Evolutionary conservation across 1,140 invertebrate genomes (phyloP), one percentile per base, ranked within the genome.

Genomic region (Formica selysi): DNA sequence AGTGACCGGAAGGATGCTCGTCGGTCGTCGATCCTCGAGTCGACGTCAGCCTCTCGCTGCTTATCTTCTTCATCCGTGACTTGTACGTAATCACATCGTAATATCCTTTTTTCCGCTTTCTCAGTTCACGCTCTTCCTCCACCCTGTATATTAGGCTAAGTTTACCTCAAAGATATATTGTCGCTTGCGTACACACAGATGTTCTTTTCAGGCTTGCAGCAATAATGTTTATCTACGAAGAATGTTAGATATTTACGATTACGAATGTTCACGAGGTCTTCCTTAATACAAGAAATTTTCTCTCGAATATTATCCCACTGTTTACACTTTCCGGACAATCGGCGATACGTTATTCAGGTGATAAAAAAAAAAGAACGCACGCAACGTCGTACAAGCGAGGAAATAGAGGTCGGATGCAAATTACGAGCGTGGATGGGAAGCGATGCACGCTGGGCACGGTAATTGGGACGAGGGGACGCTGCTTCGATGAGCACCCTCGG

Each of bases 381-480:
- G 59, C 48, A 79, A 59, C 76, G 48, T 41, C 64, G 68, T 32
- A 8, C 22, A 51, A 22, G 29, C 36, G 80, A 87, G 86, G 85
- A 89, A 89, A 89, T 89, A 91, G 89, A 87, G 90, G 90, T 91
- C 87, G 89, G 84, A 91, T 85, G 89, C 87, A 89, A 91, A 90
- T 91, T 85, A 90, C 68, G 78, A 91, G 68, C 87, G 41, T 76
- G 76, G 68, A 90, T 54, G 79, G 29, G 73, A 87, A 86, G 76
- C 68, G 71, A 78, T 84, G 85, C 78, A 79, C 85, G 61, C 79
- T 67, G 88, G 85, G 85, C 57, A 89, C 81, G 76, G 89, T 90
- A 90, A 90, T 90, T 87, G 89, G 89, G 89, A 62, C 89, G 86
- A 90, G 86, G 89, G 89, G 76, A 90, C 85, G 76, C 59, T 81